Base-by-base conservation (phyloP, 2,888 invertebrate species). In the Melanostoma mellinum region DNA sequence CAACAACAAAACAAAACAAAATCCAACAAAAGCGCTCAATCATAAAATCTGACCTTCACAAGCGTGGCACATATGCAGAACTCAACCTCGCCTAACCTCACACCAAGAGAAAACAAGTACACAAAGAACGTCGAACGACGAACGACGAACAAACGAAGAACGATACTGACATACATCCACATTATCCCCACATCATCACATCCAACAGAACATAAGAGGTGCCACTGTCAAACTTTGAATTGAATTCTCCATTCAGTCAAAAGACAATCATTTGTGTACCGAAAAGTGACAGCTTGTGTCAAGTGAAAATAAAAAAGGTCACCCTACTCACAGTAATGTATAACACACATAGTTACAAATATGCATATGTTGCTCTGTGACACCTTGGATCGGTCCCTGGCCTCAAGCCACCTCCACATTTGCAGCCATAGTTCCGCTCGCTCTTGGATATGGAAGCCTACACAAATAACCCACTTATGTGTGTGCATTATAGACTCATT, bases 251-350 rank as follows among this genome's bases (percentile, higher is more conserved):
- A 44, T 33, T 46, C 53, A 69, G 38, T 40, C 9, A 42, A 48
- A 36, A 55, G 61, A 76, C 69, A 71, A 76, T 76, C 61, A 40
- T 69, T 71, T 71, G 42, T 46, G 32, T 48, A 56, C 6, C 55
- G 56, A 73, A 56, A 73, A 56, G 61, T 67, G 74, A 77, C 76
- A 76, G 48, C 52, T 52, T 33, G 32, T 63, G 52, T 71, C 69
- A 68, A 46, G 33, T 33, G 46, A 61, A 48, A 75, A 53, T 58
- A 36, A 74, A 74, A 53, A 67, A 65, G 9, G 8, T 38, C 44
- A 55, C 68, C 55, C 55, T 9, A 46, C 8, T 44, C 42, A 46
- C 32, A 10, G 20, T 61, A 20, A 55, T 76, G 60, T 69, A 76
- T 69, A 68, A 48, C 61, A 20, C 1, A 20, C 20, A 20, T 20